phyloP scores from a whole-genome alignment of 2,797 vertebrate species.

The Bradypodion pumilum region DNA sequence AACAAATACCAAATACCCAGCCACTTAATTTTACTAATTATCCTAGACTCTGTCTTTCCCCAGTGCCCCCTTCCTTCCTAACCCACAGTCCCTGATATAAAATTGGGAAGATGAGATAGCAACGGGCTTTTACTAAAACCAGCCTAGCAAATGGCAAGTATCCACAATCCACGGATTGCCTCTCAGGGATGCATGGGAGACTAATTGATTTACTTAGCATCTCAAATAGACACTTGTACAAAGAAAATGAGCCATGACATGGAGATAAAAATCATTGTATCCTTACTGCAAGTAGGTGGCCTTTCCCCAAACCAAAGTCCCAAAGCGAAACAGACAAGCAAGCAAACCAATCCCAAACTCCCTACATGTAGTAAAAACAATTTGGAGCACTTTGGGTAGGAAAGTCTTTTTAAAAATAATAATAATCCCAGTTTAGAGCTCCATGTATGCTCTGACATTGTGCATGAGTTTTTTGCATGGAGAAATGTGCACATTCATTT shows the following conservation, averaged over 20 bases:
- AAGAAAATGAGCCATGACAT: slow-evolving; percentile 14
- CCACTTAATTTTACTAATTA: slow-evolving; percentile 77
- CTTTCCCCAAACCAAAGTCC: background rate
- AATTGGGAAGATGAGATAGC: slow-evolving; percentile 71
- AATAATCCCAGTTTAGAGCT: background rate
- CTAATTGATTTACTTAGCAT: slow-evolving; percentile 50
- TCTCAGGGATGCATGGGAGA: slow-evolving; percentile 1
- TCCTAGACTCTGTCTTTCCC: slow-evolving; percentile 57
- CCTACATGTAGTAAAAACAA: background rate
- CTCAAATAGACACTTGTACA: background rate
- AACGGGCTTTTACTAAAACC: slow-evolving; percentile 63
- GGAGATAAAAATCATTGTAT: background rate
- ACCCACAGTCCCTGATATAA: slow-evolving; percentile 46
- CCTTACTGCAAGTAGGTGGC: background rate
- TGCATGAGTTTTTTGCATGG: background rate
- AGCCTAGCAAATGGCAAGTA: slow-evolving; percentile 33
- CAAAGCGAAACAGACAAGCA: background rate
- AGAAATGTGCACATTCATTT: background rate
- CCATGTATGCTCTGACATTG: background rate
- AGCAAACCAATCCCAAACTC: fast-evolving
- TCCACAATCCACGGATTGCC: slow-evolving; percentile 52
- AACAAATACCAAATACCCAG: slow-evolving; percentile 50
- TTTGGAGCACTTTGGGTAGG: background rate
- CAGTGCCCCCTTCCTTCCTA: slow-evolving; percentile 50
- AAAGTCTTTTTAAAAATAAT: background rate